Percentiles rank a stretch among this genome's conserved stretches.
These are phyloP conservation scores for Pipra filicauda DNA, from an alignment of 2,113 vertebrate species.

Conservation along the genomic window DNA sequence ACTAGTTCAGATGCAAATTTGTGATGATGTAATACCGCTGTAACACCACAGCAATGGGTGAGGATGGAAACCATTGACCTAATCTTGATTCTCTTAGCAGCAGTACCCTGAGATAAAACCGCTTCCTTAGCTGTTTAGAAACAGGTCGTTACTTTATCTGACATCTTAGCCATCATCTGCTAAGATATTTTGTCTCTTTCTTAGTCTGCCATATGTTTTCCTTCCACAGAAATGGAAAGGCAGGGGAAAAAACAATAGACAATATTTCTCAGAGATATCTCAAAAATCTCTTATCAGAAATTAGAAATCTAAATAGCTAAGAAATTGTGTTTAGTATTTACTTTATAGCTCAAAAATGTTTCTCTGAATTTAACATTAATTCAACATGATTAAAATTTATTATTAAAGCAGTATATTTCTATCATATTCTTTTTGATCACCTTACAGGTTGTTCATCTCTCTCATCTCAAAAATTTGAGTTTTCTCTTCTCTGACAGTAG, in stretches of 20 bases:
- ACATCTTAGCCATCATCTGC: conserved; percentile 5
- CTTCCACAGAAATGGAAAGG: neutral
- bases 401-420: too few species aligned
- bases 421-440: too few species aligned
- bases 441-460: too few species aligned
- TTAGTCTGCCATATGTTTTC: neutral
- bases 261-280: neutral
- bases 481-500: too few species aligned
- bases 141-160: conserved; percentile 7
- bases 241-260: neutral
- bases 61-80: conserved; percentile 35
- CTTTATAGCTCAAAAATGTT: too few species aligned
- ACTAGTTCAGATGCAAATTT: neutral
- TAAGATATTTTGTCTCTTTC: neutral
- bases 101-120: neutral
- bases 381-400: too few species aligned
- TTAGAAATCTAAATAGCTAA: too few species aligned
- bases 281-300: neutral
- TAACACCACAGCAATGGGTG: neutral
- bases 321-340: too few species aligned
- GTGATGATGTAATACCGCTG: neutral
- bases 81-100: conserved; percentile 14
- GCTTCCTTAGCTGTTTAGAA: conserved; percentile 34
- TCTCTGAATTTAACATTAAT: too few species aligned
- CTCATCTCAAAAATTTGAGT: too few species aligned